Base-by-base conservation (phyloP, 2,797 vertebrate species). In the Microhierax caerulescens region DNA sequence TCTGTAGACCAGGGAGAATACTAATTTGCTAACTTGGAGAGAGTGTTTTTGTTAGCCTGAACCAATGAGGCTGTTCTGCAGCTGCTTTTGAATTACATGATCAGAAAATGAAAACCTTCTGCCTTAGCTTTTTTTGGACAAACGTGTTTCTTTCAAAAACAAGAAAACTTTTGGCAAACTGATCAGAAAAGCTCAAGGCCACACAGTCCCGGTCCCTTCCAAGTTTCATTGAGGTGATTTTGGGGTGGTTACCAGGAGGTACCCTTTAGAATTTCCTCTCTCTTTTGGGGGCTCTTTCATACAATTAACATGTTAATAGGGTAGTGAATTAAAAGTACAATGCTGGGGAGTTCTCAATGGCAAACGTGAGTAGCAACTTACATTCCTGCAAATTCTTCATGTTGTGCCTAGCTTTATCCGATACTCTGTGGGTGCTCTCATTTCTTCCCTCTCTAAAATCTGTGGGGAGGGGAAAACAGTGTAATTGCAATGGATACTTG, bases 41-140 rank as follows among this genome's bases (percentile, higher is more conserved):
- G 56, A 7, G 72, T 85, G 67, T 79, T 95, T 94, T 85, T 90
- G 85, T 96, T 63, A 95, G 87, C 34, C 75, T 81, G 79, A 91
- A 34, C 94, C 91, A 84, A 70, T 92, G 72, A 88, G 53, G 27
- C 61, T 50, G 59, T 87, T 82, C 41, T 77, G 85, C 83, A 89
- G 85, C 91, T 85, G 86, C 84, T 65, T 91, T 92, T 93, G 90
- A 95, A 90, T 94, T 80, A 80, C 81, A 88, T 11, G 85, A 87
- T 88, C 72, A 75, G 86, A 96, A 97, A 94, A 97, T 95, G 81
- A 91, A 97, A 96, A 91, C 81, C 75, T 93, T 74, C 88, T 89
- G 88, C 83, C 27, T 75, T 68, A 28, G 77, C 34, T 34, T 85
- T 91, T 86, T 69, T 47, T 19, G 7, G 18, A 57, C 37, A 79